Percentiles rank a stretch among this genome's conserved stretches.
These are phyloP conservation scores for Lasioglossum albipes DNA, from an alignment of 1,140 invertebrate genomes.

Conservation along the genomic window DNA sequence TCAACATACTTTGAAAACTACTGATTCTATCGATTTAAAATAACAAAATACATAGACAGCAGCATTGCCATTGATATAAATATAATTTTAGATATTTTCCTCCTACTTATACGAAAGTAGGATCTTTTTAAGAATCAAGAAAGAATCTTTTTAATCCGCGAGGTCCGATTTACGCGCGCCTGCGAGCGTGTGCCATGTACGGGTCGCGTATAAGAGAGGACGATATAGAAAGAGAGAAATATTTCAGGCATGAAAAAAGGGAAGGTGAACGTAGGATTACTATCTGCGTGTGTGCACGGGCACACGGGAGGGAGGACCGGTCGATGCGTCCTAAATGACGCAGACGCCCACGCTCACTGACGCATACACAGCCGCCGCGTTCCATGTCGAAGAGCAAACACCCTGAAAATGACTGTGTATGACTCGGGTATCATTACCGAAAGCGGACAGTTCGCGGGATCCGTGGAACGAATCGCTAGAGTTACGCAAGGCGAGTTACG, in stretches of 20 bases:
- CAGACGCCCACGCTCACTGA: conserved; percentile 67
- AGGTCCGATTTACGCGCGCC: background rate
- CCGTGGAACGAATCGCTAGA: background rate
- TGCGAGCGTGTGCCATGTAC: background rate
- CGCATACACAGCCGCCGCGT: conserved; percentile 35
- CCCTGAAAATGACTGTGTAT: conserved; percentile 42
- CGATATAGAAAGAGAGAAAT: background rate
- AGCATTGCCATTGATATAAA: no score
- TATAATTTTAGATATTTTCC: no score
- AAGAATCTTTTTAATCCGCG: background rate
- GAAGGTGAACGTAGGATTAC: background rate
- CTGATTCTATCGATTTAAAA: no score
- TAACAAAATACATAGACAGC: no score
- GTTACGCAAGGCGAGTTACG: conserved; percentile 17
- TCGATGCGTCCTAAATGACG: conserved; percentile 71
- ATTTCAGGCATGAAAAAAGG: background rate
- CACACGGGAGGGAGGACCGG: conserved; percentile 41
- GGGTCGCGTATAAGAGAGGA: background rate
- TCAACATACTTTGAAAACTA: no score
- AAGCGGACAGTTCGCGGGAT: background rate
- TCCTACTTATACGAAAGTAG: no score
- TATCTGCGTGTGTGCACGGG: conserved; percentile 10
- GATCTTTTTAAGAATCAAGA: no score
- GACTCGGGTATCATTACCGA: background rate
- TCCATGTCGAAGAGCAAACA: conserved; percentile 43